Evolutionary conservation across 2,888 invertebrate species (phyloP).

Genomic region (Drosophila ustulata): DNA sequence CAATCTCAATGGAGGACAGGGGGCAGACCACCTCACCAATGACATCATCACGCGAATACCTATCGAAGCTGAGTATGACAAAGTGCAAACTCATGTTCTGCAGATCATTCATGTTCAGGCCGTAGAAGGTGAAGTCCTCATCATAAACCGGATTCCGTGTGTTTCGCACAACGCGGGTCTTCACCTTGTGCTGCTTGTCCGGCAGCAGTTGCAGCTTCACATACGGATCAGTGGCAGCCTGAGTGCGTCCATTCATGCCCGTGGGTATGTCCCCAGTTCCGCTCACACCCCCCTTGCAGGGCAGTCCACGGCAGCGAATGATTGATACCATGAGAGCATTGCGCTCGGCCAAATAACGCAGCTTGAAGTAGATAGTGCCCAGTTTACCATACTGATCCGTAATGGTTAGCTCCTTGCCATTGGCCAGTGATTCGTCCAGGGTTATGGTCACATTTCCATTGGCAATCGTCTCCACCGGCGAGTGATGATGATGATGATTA

Average conservation of each 20-base stretch:
- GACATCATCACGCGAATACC: constrained; percentile 99
- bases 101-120: constrained; percentile 94
- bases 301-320: constrained; percentile 94
- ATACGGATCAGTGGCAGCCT: constrained; percentile 92
- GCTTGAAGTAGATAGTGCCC: constrained; percentile 95
- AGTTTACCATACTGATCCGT: constrained; percentile 88
- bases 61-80: constrained; percentile 96
- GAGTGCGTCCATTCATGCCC: constrained; percentile 85
- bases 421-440: constrained; percentile 56
- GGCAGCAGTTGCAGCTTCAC: constrained; percentile 98
- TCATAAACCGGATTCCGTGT: constrained; percentile 98
- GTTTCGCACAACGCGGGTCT: constrained; percentile 97
- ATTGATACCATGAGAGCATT: constrained; percentile 96
- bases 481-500: constrained; percentile 59
- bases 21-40: constrained; percentile 98
- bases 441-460: constrained; percentile 71
- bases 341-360: constrained; percentile 95
- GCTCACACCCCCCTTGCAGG: constrained; percentile 86
- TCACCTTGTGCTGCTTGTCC: constrained; percentile 98
- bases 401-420: constrained; percentile 83
- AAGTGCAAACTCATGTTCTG: constrained; percentile 96
- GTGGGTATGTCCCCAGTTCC: constrained; percentile 87
- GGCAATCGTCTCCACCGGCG: constrained; percentile 61
- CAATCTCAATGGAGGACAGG: constrained; percentile 88
- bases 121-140: constrained; percentile 99